Evolutionary conservation across 2,888 invertebrate genomes (phyloP), one percentile per base, ranked within the genome.

Genomic region (Axea sp.): DNA sequence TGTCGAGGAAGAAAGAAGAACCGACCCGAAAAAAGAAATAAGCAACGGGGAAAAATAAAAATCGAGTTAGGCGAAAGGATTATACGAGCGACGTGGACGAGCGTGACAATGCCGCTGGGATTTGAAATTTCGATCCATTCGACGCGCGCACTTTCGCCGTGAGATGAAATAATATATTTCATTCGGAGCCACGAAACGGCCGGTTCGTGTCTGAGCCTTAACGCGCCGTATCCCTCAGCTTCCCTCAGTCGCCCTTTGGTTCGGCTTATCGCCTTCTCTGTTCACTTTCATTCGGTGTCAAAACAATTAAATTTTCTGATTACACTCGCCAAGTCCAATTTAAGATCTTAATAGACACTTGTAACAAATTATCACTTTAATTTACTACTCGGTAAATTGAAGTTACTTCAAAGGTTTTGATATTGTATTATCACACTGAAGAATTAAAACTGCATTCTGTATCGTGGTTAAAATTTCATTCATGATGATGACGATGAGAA

Each of bases 201-300:
- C 77, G 83, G 81, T 81, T 74, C 79, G 76, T 76, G 83, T 81
- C 82, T 82, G 80, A 80, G 24, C 76, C 69, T 80, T 83, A 84
- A 84, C 83, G 75, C 75, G 77, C 76, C 79, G 78, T 79, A 77
- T 65, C 55, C 49, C 62, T 33, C 7, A 4, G 30, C 39, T 7
- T 14, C 30, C 15, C 22, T 45, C 17, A 9, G 7, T 6, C 43
- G 22, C 9, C 19, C 17, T 33, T 43, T 17, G 3, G 55, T 33
- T 43, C 9, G 3, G 55, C 24, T 43, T 43, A 43, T 35, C 43
- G 47, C 8, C 47, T 47, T 30, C 17, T 37, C 19, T 47, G 35
- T 26, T 35, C 59, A 5, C n/a, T 8, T 17, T 8, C 47, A 9
- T 26, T 60, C 19, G 59, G 60, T 60, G 47, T 60, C 60, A 47